These are phyloP conservation scores for Thomomys bottae DNA, from an alignment of 2,113 vertebrate species.

Conservation along the genomic window DNA sequence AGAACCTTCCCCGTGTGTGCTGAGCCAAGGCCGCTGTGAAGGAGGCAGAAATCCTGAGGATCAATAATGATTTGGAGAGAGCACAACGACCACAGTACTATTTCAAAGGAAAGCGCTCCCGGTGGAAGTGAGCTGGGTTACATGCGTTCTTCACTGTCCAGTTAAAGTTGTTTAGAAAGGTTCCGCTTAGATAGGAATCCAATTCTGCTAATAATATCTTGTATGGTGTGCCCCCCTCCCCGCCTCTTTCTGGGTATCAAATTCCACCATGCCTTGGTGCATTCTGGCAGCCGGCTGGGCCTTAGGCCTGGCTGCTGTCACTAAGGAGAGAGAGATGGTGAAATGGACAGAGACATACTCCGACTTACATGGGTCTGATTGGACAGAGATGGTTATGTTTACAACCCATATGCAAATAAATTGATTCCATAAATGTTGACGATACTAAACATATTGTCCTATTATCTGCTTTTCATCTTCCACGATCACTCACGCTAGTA, in stretches of 20 bases:
- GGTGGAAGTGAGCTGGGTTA: not conserved
- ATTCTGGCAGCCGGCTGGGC: not conserved
- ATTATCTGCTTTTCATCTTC: slow-evolving; percentile 21
- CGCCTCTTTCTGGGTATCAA: not conserved
- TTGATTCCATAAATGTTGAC: not conserved
- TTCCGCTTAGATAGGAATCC: not conserved
- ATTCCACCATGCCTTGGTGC: not conserved
- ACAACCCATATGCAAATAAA: not conserved
- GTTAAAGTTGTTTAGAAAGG: not conserved
- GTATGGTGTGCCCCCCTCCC: not conserved
- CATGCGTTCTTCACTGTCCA: not conserved
- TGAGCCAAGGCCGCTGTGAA: not conserved
- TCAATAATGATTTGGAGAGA: not conserved
- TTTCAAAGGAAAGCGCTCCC: not conserved
- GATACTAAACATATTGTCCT: slow-evolving; percentile 11
- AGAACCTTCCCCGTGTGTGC: too few relatives aligned
- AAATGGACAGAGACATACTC: not conserved
- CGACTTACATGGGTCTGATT: not conserved
- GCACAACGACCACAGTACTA: too few relatives aligned
- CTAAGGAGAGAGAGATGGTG: not conserved
- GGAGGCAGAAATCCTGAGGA: not conserved
- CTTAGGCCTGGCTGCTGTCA: not conserved
- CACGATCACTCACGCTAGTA: not conserved
- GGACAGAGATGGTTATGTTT: not conserved
- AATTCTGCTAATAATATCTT: not conserved